Evolutionary conservation across 2,888 invertebrate genomes (phyloP).

Genomic region (Osmoderma eremita): DNA sequence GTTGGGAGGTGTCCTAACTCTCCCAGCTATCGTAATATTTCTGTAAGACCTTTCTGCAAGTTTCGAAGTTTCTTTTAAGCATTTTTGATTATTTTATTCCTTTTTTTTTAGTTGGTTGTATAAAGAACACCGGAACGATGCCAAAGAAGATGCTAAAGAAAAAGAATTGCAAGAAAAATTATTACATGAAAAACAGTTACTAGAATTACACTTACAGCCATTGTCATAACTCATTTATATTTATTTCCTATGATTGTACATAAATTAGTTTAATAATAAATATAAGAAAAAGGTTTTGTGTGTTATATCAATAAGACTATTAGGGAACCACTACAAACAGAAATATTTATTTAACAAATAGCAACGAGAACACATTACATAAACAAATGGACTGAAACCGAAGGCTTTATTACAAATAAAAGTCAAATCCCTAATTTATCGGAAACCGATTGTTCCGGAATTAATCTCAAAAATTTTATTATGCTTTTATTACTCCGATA

Average conservation of each 20-base stretch:
- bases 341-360: too few relatives aligned
- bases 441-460: too few relatives aligned
- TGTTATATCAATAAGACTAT: neutral
- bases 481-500: too few relatives aligned
- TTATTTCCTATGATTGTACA: neutral
- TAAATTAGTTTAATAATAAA: neutral
- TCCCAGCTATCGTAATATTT: conserved; percentile 55
- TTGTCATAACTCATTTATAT: neutral
- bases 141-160: conserved; percentile 59
- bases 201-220: neutral
- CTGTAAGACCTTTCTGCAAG: conserved; percentile 51
- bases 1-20: conserved; percentile 53
- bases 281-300: too few relatives aligned
- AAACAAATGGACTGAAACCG: too few relatives aligned
- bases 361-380: too few relatives aligned
- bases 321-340: neutral
- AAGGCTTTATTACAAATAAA: too few relatives aligned
- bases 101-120: conserved; percentile 64
- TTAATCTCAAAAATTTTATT: too few relatives aligned
- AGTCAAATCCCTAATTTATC: too few relatives aligned
- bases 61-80: conserved; percentile 33
- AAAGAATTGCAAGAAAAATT: conserved; percentile 55
- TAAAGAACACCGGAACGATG: conserved; percentile 59
- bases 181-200: neutral
- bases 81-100: conserved; percentile 39